These are phyloP conservation scores for Xenops minutus DNA, from an alignment of 2,797 vertebrate genomes.

Conservation along the genomic window DNA sequence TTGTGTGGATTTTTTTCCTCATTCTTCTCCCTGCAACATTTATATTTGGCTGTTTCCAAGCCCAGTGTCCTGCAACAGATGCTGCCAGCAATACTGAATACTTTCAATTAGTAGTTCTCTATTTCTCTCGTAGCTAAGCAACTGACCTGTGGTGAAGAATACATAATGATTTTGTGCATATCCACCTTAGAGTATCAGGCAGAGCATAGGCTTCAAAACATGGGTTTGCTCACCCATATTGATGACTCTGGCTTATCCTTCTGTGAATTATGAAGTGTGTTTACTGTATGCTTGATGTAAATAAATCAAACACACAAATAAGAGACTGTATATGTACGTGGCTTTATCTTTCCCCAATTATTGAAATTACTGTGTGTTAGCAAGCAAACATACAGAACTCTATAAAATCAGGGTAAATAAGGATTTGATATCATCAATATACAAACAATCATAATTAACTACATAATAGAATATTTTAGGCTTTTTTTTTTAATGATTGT, in stretches of 20 bases:
- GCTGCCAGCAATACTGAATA: conserved; percentile 74
- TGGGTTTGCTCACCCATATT: neutral
- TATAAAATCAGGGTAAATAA: neutral
- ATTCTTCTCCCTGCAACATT: conserved; percentile 56
- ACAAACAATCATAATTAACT: neutral
- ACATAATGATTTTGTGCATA: conserved; percentile 74
- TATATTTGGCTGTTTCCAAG: conserved; percentile 71
- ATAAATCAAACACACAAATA: neutral
- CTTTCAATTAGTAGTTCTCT: conserved; percentile 81
- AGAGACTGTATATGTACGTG: neutral
- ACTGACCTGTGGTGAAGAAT: conserved; percentile 82
- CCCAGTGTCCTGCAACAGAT: conserved; percentile 73
- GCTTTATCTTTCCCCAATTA: neutral
- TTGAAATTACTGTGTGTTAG: neutral
- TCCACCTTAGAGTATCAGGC: conserved; percentile 33
- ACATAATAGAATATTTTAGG: neutral
- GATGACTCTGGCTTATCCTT: neutral
- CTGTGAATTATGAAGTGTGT: neutral
- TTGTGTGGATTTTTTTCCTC: conserved; percentile 43
- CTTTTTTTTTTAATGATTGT: neutral
- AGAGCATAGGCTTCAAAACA: conserved; percentile 36
- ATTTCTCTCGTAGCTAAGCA: conserved; percentile 82
- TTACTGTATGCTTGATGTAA: neutral
- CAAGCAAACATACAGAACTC: neutral
- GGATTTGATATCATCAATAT: neutral